Base-by-base conservation (phyloP, 2,797 vertebrate genomes). In the Poeciliopsis gracilis region DNA sequence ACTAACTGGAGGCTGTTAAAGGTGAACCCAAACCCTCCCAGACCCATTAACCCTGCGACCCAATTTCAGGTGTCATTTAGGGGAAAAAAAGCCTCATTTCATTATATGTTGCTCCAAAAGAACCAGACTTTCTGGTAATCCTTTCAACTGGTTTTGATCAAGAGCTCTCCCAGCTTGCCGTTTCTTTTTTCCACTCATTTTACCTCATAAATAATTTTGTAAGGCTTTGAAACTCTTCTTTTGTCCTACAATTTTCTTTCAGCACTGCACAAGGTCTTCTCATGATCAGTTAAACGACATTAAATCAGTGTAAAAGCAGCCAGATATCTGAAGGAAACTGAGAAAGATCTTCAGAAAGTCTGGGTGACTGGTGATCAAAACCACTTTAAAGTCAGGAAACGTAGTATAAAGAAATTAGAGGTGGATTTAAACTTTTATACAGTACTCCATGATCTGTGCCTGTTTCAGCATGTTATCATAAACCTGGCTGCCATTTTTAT, bases 401-500 rank as follows among this genome's bases (percentile, higher is more conserved):
- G 9, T 9, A 45, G 25, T 4, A 45, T 45, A 28, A 70, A 45
- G 25, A 70, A 15, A 45, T 28, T 70, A 70, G 67, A 16, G 67
- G 25, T 45, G 67, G 41, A 70, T 45, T 28, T 45, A 45, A 70
- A 45, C 41, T 45, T 70, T 70, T 15, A 70, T 10, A 15, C 23
- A 45, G 41, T 16, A 28, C 41, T 70, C 3, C 33, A 25, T 5
- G 72, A 72, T 53, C 82, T 73, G 41, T 55, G 47, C 72, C 28
- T 41, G 30, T 87, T 78, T 85, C 75, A 77, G 49, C 77, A 83
- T 82, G 72, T 84, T 81, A 85, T 84, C 78, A 76, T 71, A 83
- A 84, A 78, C 73, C 79, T 89, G 83, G 86, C 77, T 87, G 83
- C 71, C 74, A 86, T 82, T 86, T 91, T 87, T 81, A 82, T 83